Conservation (phyloP, 2,797 vertebrate genomes). For the Bovichtus variegatus region DNA sequence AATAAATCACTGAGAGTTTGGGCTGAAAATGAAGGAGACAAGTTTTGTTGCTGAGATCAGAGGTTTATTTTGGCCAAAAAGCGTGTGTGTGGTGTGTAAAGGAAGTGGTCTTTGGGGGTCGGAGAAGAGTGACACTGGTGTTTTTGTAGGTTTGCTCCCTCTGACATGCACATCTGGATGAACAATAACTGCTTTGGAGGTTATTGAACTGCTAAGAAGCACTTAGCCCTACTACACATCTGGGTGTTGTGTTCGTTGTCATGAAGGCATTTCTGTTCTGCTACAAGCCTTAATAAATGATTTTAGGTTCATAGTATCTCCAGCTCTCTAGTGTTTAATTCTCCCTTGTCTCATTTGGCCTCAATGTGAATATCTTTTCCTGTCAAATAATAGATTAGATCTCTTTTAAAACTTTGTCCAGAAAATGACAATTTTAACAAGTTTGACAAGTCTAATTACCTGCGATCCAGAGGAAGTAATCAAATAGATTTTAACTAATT, state of each 20-base stretch:
- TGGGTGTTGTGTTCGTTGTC: neutral
- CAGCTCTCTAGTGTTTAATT: too few relatives aligned
- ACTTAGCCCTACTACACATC: neutral
- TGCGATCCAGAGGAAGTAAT: slow-evolving; percentile 16
- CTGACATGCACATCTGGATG: neutral
- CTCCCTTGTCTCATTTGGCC: neutral
- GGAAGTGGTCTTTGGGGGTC: slow-evolving; percentile 31
- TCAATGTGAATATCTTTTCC: neutral
- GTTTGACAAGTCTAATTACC: slow-evolving; percentile 12
- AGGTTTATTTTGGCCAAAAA: slow-evolving; percentile 33
- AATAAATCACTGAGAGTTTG: slow-evolving; percentile 12
- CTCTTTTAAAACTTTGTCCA: neutral
- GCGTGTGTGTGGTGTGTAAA: neutral
- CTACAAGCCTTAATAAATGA: neutral
- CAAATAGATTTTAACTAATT: slow-evolving; percentile 22
- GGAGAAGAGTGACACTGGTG: neutral
- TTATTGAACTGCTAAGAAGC: neutral
- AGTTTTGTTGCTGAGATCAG: slow-evolving; percentile 20
- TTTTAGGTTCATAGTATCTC: neutral
- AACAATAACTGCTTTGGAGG: neutral
- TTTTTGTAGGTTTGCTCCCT: neutral
- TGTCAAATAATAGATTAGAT: neutral
- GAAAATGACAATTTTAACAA: neutral
- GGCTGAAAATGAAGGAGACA: neutral
- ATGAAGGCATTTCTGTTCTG: neutral